phyloP scores from a whole-genome alignment of 2,797 vertebrate species.

The Pseudochromis fuscus region DNA sequence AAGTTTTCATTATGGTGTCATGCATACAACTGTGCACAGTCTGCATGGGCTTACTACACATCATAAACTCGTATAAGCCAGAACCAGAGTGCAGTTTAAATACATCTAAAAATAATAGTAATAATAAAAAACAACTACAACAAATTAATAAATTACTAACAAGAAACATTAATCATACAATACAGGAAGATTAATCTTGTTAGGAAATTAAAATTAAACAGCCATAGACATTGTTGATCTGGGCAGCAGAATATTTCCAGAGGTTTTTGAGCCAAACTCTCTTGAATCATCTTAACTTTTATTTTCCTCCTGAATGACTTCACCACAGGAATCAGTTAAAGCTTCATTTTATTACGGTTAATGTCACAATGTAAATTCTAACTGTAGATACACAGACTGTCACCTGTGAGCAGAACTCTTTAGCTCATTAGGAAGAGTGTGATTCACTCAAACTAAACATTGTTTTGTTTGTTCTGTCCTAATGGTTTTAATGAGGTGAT shows the following conservation, averaged over 20 bases:
- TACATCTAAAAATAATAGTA: constrained; percentile 15
- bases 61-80: constrained; percentile 1
- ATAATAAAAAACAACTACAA: background rate
- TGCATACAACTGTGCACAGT: constrained; percentile 8
- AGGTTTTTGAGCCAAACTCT: background rate
- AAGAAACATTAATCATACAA: background rate
- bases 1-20: constrained; percentile 13
- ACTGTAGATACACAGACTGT: no score
- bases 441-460: no score
- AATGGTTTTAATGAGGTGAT: no score
- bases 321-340: background rate
- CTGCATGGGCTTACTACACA: constrained; percentile 13
- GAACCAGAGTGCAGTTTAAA: background rate
- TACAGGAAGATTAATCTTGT: background rate
- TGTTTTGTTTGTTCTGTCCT: no score
- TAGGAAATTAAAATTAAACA: background rate
- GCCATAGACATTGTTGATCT: background rate
- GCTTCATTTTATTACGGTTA: background rate
- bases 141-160: background rate
- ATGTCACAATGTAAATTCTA: no score
- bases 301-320: background rate
- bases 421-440: no score
- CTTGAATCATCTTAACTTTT: no score
- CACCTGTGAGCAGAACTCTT: no score
- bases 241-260: background rate